A percentile compares a stretch with the other conserved stretches of the same genome.
phyloP scores from a whole-genome alignment of 1,140 invertebrate species.

The Pseudomyrmex gracilis region DNA sequence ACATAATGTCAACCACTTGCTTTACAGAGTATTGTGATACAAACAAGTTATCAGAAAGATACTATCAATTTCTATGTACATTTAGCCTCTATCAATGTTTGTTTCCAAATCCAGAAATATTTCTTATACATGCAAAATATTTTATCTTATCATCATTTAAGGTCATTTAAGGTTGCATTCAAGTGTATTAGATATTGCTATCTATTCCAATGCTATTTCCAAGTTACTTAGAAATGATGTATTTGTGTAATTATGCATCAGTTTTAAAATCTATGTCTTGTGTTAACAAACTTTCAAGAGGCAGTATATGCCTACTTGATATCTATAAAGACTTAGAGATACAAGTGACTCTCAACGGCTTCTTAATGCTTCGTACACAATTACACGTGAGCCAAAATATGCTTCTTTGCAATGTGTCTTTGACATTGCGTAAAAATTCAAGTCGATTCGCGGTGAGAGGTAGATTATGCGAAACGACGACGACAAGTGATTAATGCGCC shows the following conservation, averaged over 20 bases:
- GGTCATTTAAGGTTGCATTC: neutral
- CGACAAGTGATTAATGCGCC: conserved; percentile 55
- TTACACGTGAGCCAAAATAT: neutral
- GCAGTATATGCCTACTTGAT: too few relatives aligned
- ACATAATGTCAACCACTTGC: neutral
- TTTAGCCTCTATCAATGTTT: neutral
- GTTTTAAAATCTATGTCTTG: too few relatives aligned
- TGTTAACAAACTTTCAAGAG: too few relatives aligned
- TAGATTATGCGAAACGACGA: conserved; percentile 2
- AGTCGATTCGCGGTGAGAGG: neutral
- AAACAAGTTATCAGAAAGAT: neutral
- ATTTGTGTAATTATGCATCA: too few relatives aligned
- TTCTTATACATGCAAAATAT: neutral
- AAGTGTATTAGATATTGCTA: neutral
- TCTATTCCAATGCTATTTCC: neutral
- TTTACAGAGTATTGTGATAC: neutral
- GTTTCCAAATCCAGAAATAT: neutral
- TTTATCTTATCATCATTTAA: neutral
- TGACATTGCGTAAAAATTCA: conserved; percentile 23
- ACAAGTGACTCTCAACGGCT: neutral
- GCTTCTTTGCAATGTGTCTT: neutral
- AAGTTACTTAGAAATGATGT: neutral
- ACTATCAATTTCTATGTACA: neutral
- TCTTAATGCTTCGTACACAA: neutral
- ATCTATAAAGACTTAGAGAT: neutral